Percentiles rank a stretch among this genome's conserved stretches.
These are phyloP conservation scores for Orientallactaga sibirica DNA, from an alignment of 2,797 vertebrate genomes.

Conservation along the genomic window DNA sequence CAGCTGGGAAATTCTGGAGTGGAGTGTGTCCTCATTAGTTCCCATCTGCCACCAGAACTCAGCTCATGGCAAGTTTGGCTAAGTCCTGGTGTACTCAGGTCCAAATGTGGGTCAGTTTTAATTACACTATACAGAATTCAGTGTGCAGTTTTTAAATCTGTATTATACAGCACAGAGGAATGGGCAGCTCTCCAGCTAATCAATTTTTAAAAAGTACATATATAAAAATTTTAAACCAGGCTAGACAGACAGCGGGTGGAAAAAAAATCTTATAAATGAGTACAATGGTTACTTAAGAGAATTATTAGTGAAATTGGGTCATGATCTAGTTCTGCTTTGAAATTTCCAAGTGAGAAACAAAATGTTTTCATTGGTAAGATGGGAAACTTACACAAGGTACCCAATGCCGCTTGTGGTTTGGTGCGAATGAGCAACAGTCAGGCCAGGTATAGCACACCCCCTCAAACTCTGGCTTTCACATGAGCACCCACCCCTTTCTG, in stretches of 20 bases:
- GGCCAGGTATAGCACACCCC: conserved; percentile 38
- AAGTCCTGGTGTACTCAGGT: conserved; percentile 90
- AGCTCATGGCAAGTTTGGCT: conserved; percentile 92
- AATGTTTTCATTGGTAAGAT: conserved; percentile 78
- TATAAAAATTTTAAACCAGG: conserved; percentile 92
- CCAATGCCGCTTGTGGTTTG: conserved; percentile 75
- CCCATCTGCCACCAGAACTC: conserved; percentile 91
- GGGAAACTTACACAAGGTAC: conserved; percentile 79
- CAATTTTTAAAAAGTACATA: conserved; percentile 93
- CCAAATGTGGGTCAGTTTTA: conserved; percentile 93
- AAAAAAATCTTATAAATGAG: conserved; percentile 86
- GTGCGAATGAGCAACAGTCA: conserved; percentile 44
- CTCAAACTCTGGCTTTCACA: conserved; percentile 13
- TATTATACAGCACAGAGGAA: conserved; percentile 90
- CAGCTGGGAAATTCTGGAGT: conserved; percentile 92
- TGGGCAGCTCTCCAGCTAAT: conserved; percentile 91
- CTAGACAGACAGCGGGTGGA: conserved; percentile 89
- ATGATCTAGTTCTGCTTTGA: conserved; percentile 87
- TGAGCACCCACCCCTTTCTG: conserved; percentile 55
- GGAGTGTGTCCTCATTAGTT: conserved; percentile 91
- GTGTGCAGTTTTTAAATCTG: conserved; percentile 90
- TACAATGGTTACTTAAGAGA: conserved; percentile 90
- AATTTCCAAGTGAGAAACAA: conserved; percentile 86
- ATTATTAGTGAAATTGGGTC: conserved; percentile 91
- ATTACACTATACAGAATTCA: conserved; percentile 91